Base-by-base conservation (phyloP, 1,140 invertebrate genomes). In the Camponotus vicinus region DNA sequence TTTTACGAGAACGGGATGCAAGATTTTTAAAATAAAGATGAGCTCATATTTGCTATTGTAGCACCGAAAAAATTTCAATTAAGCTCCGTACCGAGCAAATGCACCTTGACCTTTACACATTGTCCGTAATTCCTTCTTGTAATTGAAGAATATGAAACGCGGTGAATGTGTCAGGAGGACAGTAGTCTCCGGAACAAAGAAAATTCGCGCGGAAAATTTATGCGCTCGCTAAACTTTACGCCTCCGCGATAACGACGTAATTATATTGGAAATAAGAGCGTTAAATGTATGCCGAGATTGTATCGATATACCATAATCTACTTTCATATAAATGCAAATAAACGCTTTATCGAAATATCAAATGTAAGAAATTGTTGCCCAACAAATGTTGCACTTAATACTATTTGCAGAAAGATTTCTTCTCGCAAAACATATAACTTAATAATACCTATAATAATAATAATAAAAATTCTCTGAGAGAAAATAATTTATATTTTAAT, bases 81-180 rank as follows among this genome's bases (percentile, higher is more conserved):
- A 9, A 11, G 21, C 5, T 45, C 2, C 9, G 34, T 15, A 5
- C 18, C 13, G 3, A 13, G n/a, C 34, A 55, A 13, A 21, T 71
- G 67, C 45, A 37, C 45, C 37, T 45, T 71, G 37, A 73, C 11
- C 27, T n/a, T 63, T 70, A 40, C 52, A 34, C 71, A 32, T 59
- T 18, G 45, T 71, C 61, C 45, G 57, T 5, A 27, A 18, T 49
- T 85, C 27, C 55, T 70, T 45, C 57, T 79, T 88, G 79, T 85
- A 85, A 88, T 86, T 59, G 75, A n/a, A 42, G 37, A 9, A 55
- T 37, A 18, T 63, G 55, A 80, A 85, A 87, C 80, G 80, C 32
- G 82, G 61, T 52, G 34, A 85, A 85, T 87, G 64, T 75, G 52
- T 76, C 21, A 67, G 63, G 37, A 6, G 13, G 11, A 77, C 61